Conservation (phyloP, 2,888 invertebrate genomes). For the Acronicta aceris region DNA sequence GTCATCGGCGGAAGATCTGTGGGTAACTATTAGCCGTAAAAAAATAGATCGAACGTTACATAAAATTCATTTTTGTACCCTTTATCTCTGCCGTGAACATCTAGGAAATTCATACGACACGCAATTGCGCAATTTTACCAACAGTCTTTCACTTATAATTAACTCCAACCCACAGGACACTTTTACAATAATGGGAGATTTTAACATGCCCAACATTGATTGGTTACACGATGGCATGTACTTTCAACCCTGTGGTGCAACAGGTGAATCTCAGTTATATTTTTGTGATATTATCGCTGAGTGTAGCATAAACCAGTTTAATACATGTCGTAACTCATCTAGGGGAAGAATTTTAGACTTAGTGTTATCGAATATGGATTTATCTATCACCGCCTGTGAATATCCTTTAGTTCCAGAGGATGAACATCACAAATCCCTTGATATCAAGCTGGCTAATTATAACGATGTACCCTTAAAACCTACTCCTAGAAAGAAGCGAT, state of each 20-base stretch:
- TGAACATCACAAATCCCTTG: slow-evolving; percentile 1
- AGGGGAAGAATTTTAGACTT: slow-evolving; percentile 1
- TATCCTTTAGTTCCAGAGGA: not conserved
- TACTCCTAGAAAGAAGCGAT: slow-evolving; percentile 2
- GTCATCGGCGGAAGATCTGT: slow-evolving; percentile 2
- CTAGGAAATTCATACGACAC: not conserved
- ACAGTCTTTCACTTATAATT: not conserved
- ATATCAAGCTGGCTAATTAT: not conserved
- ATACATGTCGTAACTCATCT: not conserved
- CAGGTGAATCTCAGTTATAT: slow-evolving; percentile 1
- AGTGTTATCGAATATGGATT: slow-evolving; percentile 2
- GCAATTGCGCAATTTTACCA: not conserved
- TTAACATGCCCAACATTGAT: slow-evolving; percentile 1
- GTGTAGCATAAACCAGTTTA: slow-evolving; percentile 1
- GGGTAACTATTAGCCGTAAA: not conserved
- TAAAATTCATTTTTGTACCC: slow-evolving; percentile 1
- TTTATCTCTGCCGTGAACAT: not conserved
- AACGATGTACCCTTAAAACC: not conserved
- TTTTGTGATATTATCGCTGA: not conserved
- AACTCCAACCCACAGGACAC: not conserved
- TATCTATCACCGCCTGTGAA: not conserved
- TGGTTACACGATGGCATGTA: slow-evolving; percentile 1
- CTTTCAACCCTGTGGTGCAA: not conserved
- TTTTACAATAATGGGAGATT: slow-evolving; percentile 2
- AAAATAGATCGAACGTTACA: not conserved